Percentiles rank a stretch among this genome's conserved stretches.
Conservation (phyloP, 2,113 vertebrate genomes). For the Semnopithecus entellus region DNA sequence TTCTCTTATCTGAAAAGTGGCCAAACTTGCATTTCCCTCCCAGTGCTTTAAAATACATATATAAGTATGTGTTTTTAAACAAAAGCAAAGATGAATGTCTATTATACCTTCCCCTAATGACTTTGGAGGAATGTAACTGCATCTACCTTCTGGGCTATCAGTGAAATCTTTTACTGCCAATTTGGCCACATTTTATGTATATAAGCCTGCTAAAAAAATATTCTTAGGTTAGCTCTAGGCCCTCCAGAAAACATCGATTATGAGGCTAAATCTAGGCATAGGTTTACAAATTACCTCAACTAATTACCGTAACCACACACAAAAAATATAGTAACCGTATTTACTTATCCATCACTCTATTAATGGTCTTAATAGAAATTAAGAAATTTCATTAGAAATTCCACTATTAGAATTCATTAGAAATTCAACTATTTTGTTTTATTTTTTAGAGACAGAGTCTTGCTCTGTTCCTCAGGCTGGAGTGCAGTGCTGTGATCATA, state of each 20-base stretch:
- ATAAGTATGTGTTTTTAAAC: not conserved
- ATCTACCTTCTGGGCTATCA: not conserved
- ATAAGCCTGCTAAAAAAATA: conserved; percentile 32
- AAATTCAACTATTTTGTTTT: not conserved
- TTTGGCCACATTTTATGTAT: conserved; percentile 16
- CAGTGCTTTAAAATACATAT: not conserved
- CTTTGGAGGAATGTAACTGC: not conserved
- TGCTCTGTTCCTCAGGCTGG: not conserved
- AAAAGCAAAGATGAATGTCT: not conserved
- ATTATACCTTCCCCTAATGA: not conserved
- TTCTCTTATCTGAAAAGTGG: conserved; percentile 37
- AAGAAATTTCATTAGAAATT: not conserved
- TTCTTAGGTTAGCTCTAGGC: not conserved
- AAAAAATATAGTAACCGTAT: not conserved
- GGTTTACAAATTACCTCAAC: not conserved
- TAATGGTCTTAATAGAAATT: not conserved
- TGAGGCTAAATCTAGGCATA: not conserved
- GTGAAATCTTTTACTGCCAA: conserved; percentile 15
- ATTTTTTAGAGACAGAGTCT: not conserved
- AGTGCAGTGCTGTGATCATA: not conserved
- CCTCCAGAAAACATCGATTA: not conserved
- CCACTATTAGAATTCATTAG: too few relatives aligned
- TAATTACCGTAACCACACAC: not conserved
- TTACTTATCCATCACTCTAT: not conserved
- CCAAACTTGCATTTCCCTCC: conserved; percentile 16